Evolutionary conservation across 2,113 vertebrate genomes (phyloP).

Genomic region (Calyptommatus sinebrachiatus): DNA sequence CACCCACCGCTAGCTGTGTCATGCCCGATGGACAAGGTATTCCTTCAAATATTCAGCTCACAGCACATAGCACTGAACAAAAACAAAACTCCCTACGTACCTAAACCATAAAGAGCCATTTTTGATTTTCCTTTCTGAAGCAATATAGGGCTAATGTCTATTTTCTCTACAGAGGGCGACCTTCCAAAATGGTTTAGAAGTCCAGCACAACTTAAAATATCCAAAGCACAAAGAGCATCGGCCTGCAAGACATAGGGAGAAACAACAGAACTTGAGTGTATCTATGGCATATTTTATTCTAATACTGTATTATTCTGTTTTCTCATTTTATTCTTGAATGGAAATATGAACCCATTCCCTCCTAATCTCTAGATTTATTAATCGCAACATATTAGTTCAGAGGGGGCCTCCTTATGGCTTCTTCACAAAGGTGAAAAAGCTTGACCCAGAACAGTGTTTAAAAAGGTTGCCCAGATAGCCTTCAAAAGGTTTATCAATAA

Average conservation of each 20-base stretch:
- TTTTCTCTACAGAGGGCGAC: conserved; percentile 87
- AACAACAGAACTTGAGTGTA: background rate
- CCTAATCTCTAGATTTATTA: too few species aligned
- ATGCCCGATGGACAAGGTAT: too few species aligned
- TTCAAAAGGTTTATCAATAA: background rate
- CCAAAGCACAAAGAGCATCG: conserved; percentile 90
- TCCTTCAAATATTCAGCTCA: too few species aligned
- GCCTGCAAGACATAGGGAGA: conserved; percentile 69
- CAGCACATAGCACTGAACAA: background rate
- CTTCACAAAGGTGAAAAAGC: too few species aligned
- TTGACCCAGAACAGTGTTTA: too few species aligned
- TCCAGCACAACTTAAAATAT: conserved; percentile 91
- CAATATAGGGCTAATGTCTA: conserved; percentile 92
- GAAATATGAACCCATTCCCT: too few species aligned
- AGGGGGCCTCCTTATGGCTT: too few species aligned
- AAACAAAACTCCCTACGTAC: conserved; percentile 71
- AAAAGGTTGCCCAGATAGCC: background rate
- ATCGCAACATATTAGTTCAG: too few species aligned
- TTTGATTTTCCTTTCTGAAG: conserved; percentile 90
- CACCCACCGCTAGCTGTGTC: too few species aligned
- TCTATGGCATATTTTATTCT: too few species aligned
- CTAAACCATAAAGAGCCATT: conserved; percentile 91
- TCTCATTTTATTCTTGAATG: too few species aligned
- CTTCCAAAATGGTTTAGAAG: conserved; percentile 95
- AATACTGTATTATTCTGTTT: too few species aligned